Base-by-base conservation (phyloP, 92 coral and sea anemone genomes). In the Paramuricea clavata region DNA sequence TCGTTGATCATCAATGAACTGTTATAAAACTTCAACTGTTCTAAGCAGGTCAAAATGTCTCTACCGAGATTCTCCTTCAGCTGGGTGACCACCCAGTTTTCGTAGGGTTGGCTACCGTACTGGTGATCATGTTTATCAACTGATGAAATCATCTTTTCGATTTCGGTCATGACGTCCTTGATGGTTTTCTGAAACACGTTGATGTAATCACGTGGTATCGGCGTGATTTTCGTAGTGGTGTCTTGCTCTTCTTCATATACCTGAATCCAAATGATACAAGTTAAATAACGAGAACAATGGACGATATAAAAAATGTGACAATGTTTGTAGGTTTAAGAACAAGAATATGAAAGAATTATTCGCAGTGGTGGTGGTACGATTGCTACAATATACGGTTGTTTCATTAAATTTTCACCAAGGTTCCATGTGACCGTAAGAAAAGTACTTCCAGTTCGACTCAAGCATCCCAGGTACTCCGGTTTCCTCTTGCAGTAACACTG, bases 11-110 rank as follows among this genome's bases (percentile, higher is more conserved):
- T 81, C 36, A 95, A 72, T 5, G 96, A 89, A 26, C 72, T 90
- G 86, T 95, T 91, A 78, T 94, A 96, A 23, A 88, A 93, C 13
- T 93, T 79, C 22, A 96, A 65, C 49, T 94, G 99, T 72, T 96
- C 99, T 4, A 98, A 91, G 68, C 82, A 94, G 19, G 99, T 96
- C 49, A 96, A 90, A 12, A 83, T 54, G 71, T 85, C 93, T 42
- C 99, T 91, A 19, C 88, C 88, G 0, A 90, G 83, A 28, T 85
- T 90, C 22, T 62, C 87, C 17, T 91, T 87, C 32, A 87, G 88
- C 65, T 90, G 64, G 31, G 69, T 88, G 70, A 89, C 93, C 31
- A 92, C 92, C 98, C 98, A 95, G 74, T 92, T 95, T 43, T 93
- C 96, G 77, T 93, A 95, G 74, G 87, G 95, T 87, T 95, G 98